A percentile compares a stretch with the other conserved stretches of the same genome.
Conservation (phyloP, 1,140 invertebrate genomes). For the Lethrus apterus region DNA sequence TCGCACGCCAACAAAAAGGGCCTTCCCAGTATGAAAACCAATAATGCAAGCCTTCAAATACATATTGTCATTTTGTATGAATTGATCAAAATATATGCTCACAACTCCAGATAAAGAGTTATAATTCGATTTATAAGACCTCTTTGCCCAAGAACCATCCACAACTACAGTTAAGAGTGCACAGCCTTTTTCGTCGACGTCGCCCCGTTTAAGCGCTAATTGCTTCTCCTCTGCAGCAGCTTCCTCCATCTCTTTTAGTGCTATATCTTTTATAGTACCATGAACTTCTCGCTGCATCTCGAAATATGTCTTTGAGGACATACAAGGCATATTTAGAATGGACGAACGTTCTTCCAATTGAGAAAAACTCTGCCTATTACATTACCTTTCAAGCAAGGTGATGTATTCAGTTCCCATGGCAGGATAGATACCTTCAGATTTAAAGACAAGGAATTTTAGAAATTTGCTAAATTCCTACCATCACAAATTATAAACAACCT, state of each 20-base stretch:
- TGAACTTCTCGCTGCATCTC: background rate
- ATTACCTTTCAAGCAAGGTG: too few species aligned
- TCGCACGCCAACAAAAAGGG: too few species aligned
- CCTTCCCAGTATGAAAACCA: too few species aligned
- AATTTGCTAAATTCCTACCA: too few species aligned
- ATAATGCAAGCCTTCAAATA: too few species aligned
- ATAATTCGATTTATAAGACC: constrained; percentile 28
- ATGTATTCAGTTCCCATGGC: too few species aligned
- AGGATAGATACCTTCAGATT: too few species aligned
- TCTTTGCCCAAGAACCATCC: constrained; percentile 31
- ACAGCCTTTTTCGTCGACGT: constrained; percentile 17
- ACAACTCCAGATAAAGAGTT: constrained; percentile 31
- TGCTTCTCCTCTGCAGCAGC: constrained; percentile 4
- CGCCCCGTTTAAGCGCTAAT: background rate
- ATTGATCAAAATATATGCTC: too few species aligned
- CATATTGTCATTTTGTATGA: too few species aligned
- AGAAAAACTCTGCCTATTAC: too few species aligned
- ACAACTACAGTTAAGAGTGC: constrained; percentile 29
- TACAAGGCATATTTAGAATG: background rate
- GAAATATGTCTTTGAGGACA: background rate
- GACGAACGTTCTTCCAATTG: background rate
- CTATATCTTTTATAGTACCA: background rate
- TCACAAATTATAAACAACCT: too few species aligned
- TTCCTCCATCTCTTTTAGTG: background rate
- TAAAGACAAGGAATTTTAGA: too few species aligned